Percentiles rank a stretch among this genome's conserved stretches.
phyloP scores from a whole-genome alignment of 2,888 invertebrate genomes.

The Hypselothyrea guttata region DNA sequence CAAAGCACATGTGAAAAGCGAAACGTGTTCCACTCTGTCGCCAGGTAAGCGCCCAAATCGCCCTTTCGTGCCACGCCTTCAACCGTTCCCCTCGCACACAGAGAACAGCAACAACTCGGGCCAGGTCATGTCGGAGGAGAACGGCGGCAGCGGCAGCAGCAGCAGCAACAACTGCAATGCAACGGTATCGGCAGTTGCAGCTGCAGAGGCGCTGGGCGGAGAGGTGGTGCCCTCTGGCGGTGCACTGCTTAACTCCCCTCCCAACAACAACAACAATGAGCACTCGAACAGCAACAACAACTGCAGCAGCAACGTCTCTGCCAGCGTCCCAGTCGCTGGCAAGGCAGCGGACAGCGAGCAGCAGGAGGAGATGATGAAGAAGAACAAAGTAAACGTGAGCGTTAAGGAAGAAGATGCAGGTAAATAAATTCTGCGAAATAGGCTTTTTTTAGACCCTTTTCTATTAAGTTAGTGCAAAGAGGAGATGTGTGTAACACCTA shows the following conservation, averaged over 20 bases:
- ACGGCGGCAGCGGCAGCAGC: slow-evolving; percentile 3
- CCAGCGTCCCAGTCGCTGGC: slow-evolving; percentile 39
- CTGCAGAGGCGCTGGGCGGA: neutral
- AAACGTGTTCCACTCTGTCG: slow-evolving; percentile 38
- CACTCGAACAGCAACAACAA: slow-evolving; percentile 53
- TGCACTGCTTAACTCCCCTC: slow-evolving; percentile 34
- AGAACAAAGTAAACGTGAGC: slow-evolving; percentile 39
- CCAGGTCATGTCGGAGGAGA: slow-evolving; percentile 58
- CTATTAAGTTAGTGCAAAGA: too few relatives aligned
- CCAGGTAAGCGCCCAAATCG: too few relatives aligned
- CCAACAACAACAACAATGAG: slow-evolving; percentile 37
- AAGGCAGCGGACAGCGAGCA: slow-evolving; percentile 52
- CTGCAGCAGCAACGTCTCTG: slow-evolving; percentile 53
- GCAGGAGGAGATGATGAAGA: slow-evolving; percentile 53
- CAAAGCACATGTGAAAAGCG: slow-evolving; percentile 44
- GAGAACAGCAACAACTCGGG: slow-evolving; percentile 39
- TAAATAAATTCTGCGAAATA: slow-evolving; percentile 24
- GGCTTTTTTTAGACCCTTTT: too few relatives aligned
- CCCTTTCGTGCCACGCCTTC: too few relatives aligned
- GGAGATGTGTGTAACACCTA: too few relatives aligned
- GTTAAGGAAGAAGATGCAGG: slow-evolving; percentile 72
- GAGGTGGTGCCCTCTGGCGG: too few relatives aligned
- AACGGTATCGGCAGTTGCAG: slow-evolving; percentile 1
- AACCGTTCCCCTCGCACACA: too few relatives aligned
- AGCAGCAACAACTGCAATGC: slow-evolving; percentile 15